Conservation (phyloP, 2,888 invertebrate species). For the Pseudoips prasinana region DNA sequence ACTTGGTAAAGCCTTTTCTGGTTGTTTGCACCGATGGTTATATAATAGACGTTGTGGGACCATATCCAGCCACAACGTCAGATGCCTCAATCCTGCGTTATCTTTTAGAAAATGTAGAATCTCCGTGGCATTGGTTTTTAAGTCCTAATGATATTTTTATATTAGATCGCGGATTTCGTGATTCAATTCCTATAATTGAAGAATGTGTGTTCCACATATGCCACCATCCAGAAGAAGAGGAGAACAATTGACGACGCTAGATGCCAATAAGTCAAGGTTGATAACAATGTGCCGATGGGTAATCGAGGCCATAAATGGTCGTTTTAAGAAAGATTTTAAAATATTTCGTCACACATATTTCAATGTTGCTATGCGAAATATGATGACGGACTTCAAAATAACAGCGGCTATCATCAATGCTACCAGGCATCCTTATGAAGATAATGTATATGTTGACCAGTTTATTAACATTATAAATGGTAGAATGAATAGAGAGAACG, state of each 20-base stretch:
- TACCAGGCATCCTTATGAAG: slow-evolving; percentile 3
- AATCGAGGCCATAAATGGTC: slow-evolving; percentile 7
- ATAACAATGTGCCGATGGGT: slow-evolving; percentile 10
- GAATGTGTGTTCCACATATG: slow-evolving; percentile 9
- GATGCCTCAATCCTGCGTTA: slow-evolving; percentile 6
- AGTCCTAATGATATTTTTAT: slow-evolving; percentile 3
- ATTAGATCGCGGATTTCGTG: slow-evolving; percentile 3
- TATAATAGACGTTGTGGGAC: slow-evolving; percentile 5
- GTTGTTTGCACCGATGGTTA: slow-evolving; percentile 5
- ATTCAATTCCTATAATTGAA: slow-evolving; percentile 5
- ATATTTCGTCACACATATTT: slow-evolving; percentile 9
- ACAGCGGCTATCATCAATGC: slow-evolving; percentile 7
- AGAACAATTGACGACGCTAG: slow-evolving; percentile 1
- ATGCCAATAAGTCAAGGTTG: slow-evolving; percentile 5
- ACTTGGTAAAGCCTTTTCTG: slow-evolving; percentile 17
- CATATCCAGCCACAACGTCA: slow-evolving; percentile 8
- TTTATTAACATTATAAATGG: slow-evolving; percentile 4
- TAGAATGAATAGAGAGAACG: slow-evolving; percentile 1
- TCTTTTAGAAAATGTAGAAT: neutral
- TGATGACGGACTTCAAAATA: slow-evolving; percentile 7
- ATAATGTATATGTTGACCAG: slow-evolving; percentile 4
- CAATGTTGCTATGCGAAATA: slow-evolving; percentile 5
- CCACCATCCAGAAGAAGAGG: slow-evolving; percentile 5
- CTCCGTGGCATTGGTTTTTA: slow-evolving; percentile 3
- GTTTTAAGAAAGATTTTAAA: slow-evolving; percentile 9